Evolutionary conservation across 2,113 vertebrate species (phyloP).

Genomic region (human): DNA sequence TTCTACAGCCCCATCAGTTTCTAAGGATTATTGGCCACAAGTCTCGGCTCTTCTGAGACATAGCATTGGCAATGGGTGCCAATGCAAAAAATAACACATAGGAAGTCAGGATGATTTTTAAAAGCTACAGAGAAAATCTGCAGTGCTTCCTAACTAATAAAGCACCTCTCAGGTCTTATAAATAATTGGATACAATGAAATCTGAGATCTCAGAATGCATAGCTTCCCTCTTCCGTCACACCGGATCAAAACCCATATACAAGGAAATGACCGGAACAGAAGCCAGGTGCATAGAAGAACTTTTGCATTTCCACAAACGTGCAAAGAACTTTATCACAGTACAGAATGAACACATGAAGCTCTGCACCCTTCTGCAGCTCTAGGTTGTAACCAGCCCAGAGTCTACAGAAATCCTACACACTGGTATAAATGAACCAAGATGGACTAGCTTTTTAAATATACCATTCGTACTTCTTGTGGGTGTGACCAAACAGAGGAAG

Average conservation of each 20-base stretch:
- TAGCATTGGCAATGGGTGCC: background rate
- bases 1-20: conserved; percentile 20
- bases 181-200: background rate
- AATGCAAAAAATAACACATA: conserved; percentile 17
- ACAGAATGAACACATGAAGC: background rate
- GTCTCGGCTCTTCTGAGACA: background rate
- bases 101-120: conserved; percentile 16
- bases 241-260: background rate
- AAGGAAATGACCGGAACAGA: background rate
- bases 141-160: conserved; percentile 35
- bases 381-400: background rate
- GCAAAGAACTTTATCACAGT: background rate
- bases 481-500: background rate
- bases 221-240: background rate
- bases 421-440: background rate
- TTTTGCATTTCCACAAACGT: background rate
- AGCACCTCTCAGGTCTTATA: background rate
- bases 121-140: background rate
- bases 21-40: background rate
- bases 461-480: background rate
- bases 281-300: background rate
- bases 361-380: background rate
- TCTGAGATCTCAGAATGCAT: background rate
- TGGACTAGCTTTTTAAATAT: background rate
- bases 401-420: background rate